Evolutionary conservation across 2,888 invertebrate species (phyloP).

Genomic region (Cremastinae sp.): DNA sequence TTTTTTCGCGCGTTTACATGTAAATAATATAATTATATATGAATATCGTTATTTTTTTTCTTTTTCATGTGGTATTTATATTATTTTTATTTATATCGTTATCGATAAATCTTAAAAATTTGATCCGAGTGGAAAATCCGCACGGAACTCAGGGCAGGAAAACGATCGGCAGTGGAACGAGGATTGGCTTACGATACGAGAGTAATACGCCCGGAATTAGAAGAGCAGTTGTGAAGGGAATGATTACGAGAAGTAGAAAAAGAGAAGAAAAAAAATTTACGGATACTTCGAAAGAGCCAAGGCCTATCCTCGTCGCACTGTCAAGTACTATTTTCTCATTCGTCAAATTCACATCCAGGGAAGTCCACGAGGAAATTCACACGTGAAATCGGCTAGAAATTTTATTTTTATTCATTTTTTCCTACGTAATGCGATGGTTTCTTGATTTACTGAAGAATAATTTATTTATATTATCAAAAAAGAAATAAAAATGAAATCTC

Average conservation of each 20-base stretch:
- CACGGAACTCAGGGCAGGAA: slow-evolving; percentile 32
- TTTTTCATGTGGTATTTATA: slow-evolving; percentile 40
- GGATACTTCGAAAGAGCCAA: slow-evolving; percentile 7
- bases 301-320: slow-evolving; percentile 49
- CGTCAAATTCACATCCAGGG: neutral
- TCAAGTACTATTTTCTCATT: slow-evolving; percentile 14
- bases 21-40: slow-evolving; percentile 24
- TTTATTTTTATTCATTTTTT: neutral
- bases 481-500: neutral
- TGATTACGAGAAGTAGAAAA: slow-evolving; percentile 14
- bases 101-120: slow-evolving; percentile 56
- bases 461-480: neutral
- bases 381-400: neutral
- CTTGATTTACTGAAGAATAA: neutral
- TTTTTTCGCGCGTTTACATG: slow-evolving; percentile 45
- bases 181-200: slow-evolving; percentile 17
- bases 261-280: neutral
- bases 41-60: neutral
- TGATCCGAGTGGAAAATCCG: slow-evolving; percentile 44
- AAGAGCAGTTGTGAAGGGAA: neutral
- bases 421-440: no score
- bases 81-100: slow-evolving; percentile 45
- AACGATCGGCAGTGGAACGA: slow-evolving; percentile 53
- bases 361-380: neutral
- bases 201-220: neutral